phyloP scores from a whole-genome alignment of 2,113 vertebrate species.

The Pteropus alecto region DNA sequence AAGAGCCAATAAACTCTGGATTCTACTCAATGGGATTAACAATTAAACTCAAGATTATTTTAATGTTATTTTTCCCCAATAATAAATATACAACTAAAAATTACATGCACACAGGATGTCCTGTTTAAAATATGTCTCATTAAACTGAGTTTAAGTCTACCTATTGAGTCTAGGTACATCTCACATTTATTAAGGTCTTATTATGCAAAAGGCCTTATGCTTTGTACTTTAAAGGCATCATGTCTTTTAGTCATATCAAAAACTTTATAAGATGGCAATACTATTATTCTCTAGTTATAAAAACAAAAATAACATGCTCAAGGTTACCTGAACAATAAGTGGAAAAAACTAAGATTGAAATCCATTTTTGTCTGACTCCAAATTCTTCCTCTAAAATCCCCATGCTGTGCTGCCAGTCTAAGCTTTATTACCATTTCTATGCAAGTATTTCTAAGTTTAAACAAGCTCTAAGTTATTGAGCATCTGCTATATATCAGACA shows the following conservation, averaged over 20 bases:
- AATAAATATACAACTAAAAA: slow-evolving; percentile 32
- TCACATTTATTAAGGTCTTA: background rate
- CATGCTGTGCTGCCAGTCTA: background rate
- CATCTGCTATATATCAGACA: background rate
- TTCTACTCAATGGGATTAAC: slow-evolving; percentile 57
- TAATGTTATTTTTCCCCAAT: slow-evolving; percentile 24
- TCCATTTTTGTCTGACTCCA: background rate
- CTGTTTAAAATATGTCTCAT: slow-evolving; percentile 44
- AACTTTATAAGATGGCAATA: background rate
- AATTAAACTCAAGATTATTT: slow-evolving; percentile 50
- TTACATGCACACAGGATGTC: background rate
- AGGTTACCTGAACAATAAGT: background rate
- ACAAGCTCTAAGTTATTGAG: background rate
- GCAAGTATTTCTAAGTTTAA: slow-evolving; percentile 24
- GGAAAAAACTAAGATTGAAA: background rate
- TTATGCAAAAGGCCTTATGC: background rate
- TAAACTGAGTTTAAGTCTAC: slow-evolving; percentile 40
- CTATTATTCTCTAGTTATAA: background rate
- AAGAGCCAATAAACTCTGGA: slow-evolving; percentile 28
- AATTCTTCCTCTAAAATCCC: background rate
- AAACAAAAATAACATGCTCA: background rate
- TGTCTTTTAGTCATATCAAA: background rate
- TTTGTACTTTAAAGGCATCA: background rate
- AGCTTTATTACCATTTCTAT: background rate
- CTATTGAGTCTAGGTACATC: background rate